These are phyloP conservation scores for Andinoacara biseriatus DNA, from an alignment of 2,113 vertebrate genomes.

Conservation along the genomic window DNA sequence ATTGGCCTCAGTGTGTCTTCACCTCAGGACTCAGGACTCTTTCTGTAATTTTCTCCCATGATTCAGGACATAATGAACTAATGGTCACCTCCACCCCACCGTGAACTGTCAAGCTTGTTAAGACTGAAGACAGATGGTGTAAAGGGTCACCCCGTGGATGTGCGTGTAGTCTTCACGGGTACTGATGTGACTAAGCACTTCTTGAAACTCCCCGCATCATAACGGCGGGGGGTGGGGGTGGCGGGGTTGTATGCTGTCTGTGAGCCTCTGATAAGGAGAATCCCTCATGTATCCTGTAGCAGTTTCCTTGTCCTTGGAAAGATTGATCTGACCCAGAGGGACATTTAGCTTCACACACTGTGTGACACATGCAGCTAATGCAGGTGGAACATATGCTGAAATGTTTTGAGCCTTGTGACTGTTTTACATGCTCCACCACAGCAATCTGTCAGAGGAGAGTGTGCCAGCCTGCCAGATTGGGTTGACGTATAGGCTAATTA, in stretches of 20 bases:
- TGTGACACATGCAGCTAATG: neutral
- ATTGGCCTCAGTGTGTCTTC: conserved; percentile 19
- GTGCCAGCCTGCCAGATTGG: conserved; percentile 20
- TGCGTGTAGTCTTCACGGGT: conserved; percentile 22
- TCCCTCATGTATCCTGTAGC: neutral
- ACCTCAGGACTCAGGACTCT: conserved; percentile 38
- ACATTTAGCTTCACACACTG: conserved; percentile 12
- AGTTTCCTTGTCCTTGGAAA: conserved; percentile 49
- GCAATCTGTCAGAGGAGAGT: neutral
- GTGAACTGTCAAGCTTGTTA: conserved; percentile 58
- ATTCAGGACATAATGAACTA: conserved; percentile 58
- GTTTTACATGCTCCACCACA: neutral
- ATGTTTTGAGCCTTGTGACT: conserved; percentile 3
- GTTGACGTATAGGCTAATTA: conserved; percentile 6
- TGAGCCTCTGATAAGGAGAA: conserved; percentile 66
- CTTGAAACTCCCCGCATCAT: conserved; percentile 40
- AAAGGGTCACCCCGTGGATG: conserved; percentile 18
- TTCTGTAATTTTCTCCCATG: conserved; percentile 36
- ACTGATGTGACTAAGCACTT: conserved; percentile 66
- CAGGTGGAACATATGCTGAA: neutral
- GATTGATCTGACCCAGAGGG: conserved; percentile 33
- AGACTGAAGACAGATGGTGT: conserved; percentile 52
- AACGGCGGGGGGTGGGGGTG: conserved; percentile 26
- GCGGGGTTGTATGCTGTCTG: conserved; percentile 44
- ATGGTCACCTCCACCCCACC: conserved; percentile 38